Base-by-base conservation (phyloP, 2,797 vertebrate species). In the Alectoris magna region DNA sequence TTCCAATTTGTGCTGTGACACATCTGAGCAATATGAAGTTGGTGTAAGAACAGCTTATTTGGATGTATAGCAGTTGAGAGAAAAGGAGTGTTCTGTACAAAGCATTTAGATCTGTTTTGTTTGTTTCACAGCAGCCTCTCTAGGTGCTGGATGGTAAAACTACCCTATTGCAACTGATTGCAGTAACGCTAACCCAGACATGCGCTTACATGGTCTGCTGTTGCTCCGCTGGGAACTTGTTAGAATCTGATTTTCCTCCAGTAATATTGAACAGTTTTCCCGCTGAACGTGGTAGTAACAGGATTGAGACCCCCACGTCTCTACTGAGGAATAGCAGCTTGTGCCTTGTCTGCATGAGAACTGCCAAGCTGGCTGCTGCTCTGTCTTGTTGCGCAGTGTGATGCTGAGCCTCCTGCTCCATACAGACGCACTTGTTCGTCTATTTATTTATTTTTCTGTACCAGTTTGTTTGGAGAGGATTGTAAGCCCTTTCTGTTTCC, bases 1-100 rank as follows among this genome's bases (percentile, higher is more conserved):
- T 85, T 93, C 91, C 92, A 97, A 56, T 92, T 95, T 90, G 86
- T 74, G 67, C 88, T 49, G 39, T 55, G 84, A 69, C 71, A 75
- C 1, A 6, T 91, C 88, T 93, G 56, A 96, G 90, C 88, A 44
- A 15, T 39, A 5, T 41, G 91, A 92, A 85, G 88, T 79, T 5
- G 64, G 49, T 58, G 38, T 34, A 56, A 84, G 53, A 85, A 86
- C 91, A 84, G 70, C 22, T 87, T 77, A 34, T 49, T 36, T 59
- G 51, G 62, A 70, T 34, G 16, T 19, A 51, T 13, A 56, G n/a
- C 3, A 10, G 24, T 7, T 38, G 8, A 36, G 14, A 11, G 14
- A 44, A 31, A n/a, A 19, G 2, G 6, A 12, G 6, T 2, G 5
- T 4, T 90, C n/a, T 58, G 51, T 69, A 36, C 23, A 60, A 38